A percentile compares a stretch with the other conserved stretches of the same genome.
Evolutionary conservation across 2,113 vertebrate species (phyloP).

Genomic region (Myrmecobius fasciatus): DNA sequence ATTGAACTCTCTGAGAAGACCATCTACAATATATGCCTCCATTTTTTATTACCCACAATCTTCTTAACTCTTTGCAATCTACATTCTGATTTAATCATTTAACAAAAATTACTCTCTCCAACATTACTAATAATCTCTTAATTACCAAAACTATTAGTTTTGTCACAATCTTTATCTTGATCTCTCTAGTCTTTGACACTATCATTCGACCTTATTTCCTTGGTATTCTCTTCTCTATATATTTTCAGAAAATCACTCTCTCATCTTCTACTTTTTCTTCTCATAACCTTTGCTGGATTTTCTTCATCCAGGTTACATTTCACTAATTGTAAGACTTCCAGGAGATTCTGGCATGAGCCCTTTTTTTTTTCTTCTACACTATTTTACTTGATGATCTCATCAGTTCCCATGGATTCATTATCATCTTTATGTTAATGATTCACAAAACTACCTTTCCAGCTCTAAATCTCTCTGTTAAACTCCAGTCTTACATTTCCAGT

Average conservation of each 20-base stretch:
- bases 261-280: background rate
- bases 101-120: too few relatives aligned
- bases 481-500: background rate
- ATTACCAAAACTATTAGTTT: too few relatives aligned
- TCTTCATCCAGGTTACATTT: background rate
- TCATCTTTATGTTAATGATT: too few relatives aligned
- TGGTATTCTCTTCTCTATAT: conserved; percentile 33
- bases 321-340: background rate
- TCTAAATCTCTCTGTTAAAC: background rate
- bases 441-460: background rate
- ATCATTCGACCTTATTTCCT: background rate
- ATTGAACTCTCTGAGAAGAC: too few relatives aligned
- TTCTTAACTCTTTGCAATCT: too few relatives aligned
- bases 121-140: too few relatives aligned
- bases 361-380: background rate
- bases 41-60: too few relatives aligned
- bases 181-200: background rate
- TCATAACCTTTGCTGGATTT: background rate
- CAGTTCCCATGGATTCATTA: background rate
- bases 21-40: too few relatives aligned
- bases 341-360: background rate
- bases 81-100: too few relatives aligned
- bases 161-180: too few relatives aligned
- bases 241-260: background rate
- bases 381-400: background rate